Evolutionary conservation across 2,888 invertebrate species (phyloP), one percentile per base, ranked within the genome.

Genomic region (Coremacera marginata): DNA sequence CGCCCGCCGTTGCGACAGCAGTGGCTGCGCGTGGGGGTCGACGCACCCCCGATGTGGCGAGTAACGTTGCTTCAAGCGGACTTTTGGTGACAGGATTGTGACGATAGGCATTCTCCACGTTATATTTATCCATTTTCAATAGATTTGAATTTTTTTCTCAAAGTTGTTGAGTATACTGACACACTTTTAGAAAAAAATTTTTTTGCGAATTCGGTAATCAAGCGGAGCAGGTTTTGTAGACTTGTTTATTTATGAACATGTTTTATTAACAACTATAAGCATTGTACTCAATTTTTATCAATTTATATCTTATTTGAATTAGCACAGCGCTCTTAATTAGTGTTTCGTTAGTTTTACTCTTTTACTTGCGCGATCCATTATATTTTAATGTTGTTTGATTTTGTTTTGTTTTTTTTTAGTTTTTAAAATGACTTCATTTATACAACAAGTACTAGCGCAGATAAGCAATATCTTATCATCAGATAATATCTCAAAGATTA

Each of bases 1-100:
- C 86, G 7, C 88, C 88, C 73, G 88, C 85, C 62, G 88, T 88
- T 57, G 88, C 86, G 0, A 88, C 86, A 63, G 87, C 84, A n/a
- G 87, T 83, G 51, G 85, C 78, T 0, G 78, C 37, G 5, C 79
- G 80, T 25, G 79, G 75, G 7, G 75, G 34, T 7, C 52, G 65
- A 67, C 76, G 80, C 68, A 77, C 76, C 55, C 71, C 63, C 77
- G 1, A 78, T 44, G 27, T 73, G 77, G 57, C 68, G 19, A 80
- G 76, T 34, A 80, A 11, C 25, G 80, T 74, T 0, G 78, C 37
- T 70, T 81, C 80, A 52, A 80, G 65, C n/a, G 81, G 37, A 77
- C 77, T 79, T 77, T 65, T 74, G 25, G 34, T 19, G 0, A 34
- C 52, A 22, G 65, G 52, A 14, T 11, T 49, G 5, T 49, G 19